phyloP scores from a whole-genome alignment of 2,888 invertebrate genomes.

The Drosophila kanekoi region DNA sequence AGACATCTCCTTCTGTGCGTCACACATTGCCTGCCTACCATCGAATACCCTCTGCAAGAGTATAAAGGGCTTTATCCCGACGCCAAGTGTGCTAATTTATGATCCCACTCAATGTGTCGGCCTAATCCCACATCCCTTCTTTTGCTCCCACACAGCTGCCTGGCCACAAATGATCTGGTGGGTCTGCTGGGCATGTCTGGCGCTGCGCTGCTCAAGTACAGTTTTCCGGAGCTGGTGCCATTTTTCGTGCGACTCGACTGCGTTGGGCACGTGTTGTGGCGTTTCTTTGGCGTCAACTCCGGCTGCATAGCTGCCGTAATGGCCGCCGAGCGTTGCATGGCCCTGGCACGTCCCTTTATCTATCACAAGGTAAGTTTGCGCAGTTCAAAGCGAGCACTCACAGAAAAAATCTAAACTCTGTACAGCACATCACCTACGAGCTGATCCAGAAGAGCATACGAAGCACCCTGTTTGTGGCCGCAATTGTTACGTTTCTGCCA shows the following conservation, averaged over 20 bases:
- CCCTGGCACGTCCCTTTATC: slow-evolving; percentile 93
- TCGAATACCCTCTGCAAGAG: too few relatives aligned
- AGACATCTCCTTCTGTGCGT: too few relatives aligned
- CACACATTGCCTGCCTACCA: too few relatives aligned
- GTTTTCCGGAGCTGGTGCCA: slow-evolving; percentile 81
- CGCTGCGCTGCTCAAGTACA: slow-evolving; percentile 87
- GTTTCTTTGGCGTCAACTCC: slow-evolving; percentile 94
- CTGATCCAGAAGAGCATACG: slow-evolving; percentile 90
- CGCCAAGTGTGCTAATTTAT: slow-evolving; percentile 48
- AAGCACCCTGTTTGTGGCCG: slow-evolving; percentile 89
- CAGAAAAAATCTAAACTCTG: not conserved
- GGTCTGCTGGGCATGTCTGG: slow-evolving; percentile 92
- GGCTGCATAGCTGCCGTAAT: slow-evolving; percentile 95
- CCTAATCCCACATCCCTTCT: slow-evolving; percentile 44
- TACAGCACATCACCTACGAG: slow-evolving; percentile 91
- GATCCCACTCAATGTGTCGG: slow-evolving; percentile 13
- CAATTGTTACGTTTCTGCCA: slow-evolving; percentile 90
- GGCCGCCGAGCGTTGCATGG: slow-evolving; percentile 94
- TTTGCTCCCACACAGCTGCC: slow-evolving; percentile 87
- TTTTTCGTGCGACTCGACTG: slow-evolving; percentile 83
- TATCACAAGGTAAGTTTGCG: slow-evolving; percentile 91
- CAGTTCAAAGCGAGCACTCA: not conserved
- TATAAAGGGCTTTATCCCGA: slow-evolving; percentile 1
- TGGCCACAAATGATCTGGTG: slow-evolving; percentile 92
- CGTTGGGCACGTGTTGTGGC: slow-evolving; percentile 88